Base-by-base conservation (phyloP, 2,888 invertebrate species). In the Graphium colonna region DNA sequence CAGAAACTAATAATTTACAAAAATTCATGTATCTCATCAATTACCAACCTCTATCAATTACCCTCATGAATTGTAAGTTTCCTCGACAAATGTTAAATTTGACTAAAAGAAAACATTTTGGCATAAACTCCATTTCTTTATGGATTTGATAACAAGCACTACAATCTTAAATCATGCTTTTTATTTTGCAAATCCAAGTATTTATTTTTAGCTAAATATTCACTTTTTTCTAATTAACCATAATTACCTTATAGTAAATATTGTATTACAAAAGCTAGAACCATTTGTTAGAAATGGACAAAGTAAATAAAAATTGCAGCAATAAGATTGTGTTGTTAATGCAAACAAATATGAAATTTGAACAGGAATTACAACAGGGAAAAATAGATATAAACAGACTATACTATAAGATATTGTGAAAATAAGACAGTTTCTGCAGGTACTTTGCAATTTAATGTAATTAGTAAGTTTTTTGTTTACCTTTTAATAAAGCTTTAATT, bases 71-170 rank as follows among this genome's bases (percentile, higher is more conserved):
- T 10, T 77, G 75, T 77, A 1, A 61, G 71, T 63, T 65, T 60
- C 62, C 71, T 75, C 73, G 76, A 69, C 74, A 75, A 74, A 71
- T 60, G 60, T 51, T 58, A 57, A 59, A 59, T 45, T 52, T 10
- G 18, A 16, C 26, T 73, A 71, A 7, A 15, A 55, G 63, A 63
- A 61, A 53, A 45, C 60, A 63, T 55, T 67, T 75, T 68, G 73
- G 71, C 58, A 49, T 47, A 40, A 51, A 57, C 48, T 44, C 33
- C 12, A 17, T 26, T 55, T 55, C n/a, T 61, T 65, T 71, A 61
- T 65, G 65, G 65, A 71, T 69, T 60, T 36, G 45, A 4, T 28
- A 15, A 5, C 0, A 13, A 52, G 46, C 44, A 52, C 45, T 39
- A 21, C n/a, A 17, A 36, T 26, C 50, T 50, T 0, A 39, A 1